Percentiles rank a stretch among this genome's conserved stretches.
Conservation (phyloP, 2,113 vertebrate species). For the Hassar affinis region DNA sequence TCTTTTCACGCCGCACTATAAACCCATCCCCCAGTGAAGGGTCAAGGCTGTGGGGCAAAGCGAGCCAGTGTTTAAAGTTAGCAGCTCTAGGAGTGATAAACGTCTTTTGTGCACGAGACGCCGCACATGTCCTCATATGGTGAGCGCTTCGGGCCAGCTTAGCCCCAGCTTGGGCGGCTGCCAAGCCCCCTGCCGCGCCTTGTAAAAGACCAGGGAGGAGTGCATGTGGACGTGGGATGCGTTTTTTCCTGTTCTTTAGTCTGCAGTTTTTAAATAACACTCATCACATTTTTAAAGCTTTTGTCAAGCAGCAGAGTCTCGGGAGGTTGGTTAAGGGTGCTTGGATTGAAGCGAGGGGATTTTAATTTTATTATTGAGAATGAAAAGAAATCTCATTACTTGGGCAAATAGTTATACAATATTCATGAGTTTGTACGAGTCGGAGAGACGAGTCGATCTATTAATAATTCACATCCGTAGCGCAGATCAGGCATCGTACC, state of each 20-base stretch:
- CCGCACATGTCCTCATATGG: conserved; percentile 58
- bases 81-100: conserved; percentile 46
- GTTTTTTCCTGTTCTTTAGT: conserved; percentile 6
- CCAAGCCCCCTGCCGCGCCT: conserved; percentile 47
- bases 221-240: conserved; percentile 5
- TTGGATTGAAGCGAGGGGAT: neutral
- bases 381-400: neutral
- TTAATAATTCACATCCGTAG: neutral
- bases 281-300: neutral
- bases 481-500: neutral
- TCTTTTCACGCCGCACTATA: conserved; percentile 11
- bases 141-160: conserved; percentile 30
- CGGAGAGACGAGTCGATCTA: neutral
- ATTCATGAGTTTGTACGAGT: neutral
- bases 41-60: conserved; percentile 9
- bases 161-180: conserved; percentile 28
- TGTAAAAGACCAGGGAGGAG: conserved; percentile 34
- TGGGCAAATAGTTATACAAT: neutral
- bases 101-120: conserved; percentile 33
- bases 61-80: conserved; percentile 45
- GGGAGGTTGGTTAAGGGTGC: neutral
- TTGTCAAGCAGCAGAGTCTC: neutral
- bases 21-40: neutral
- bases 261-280: neutral
- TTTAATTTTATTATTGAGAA: neutral